Base-by-base conservation (phyloP, 2,797 vertebrate species). In the Sebastes miniatus region DNA sequence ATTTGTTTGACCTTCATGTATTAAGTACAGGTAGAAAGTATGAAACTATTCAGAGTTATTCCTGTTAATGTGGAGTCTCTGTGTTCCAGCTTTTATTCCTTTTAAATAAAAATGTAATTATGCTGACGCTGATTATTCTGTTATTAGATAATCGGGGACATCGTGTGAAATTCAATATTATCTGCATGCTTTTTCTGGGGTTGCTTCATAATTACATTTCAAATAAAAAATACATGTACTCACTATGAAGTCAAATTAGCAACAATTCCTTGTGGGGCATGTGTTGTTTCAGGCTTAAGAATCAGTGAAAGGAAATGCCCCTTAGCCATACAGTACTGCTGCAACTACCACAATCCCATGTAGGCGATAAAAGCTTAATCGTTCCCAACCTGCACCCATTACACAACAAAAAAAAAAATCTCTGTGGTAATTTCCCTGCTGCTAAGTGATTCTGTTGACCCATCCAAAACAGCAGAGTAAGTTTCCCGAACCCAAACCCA, bases 381-480 rank as follows among this genome's bases (percentile, higher is more conserved):
- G 22, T 20, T 16, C 16, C 62, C 39, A 71, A 81, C 18, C 59
- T 66, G 31, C 70, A 72, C 52, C n/a, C 20, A 63, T 39, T n/a
- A 69, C 6, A 50, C 18, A 43, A 59, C 3, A 16, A 66, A 10
- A 57, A 11, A 20, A 20, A 22, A 18, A 22, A 14, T 18, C 14
- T 67, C 12, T 39, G 39, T 36, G 43, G 50, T 73, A 9, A 59
- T 71, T 69, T 64, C 54, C 39, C 39, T 4, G 9, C 57, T 52
- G 22, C 31, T 84, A 66, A 77, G 68, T 79, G 69, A 68, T 78
- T 86, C 11, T 62, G 61, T 67, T 83, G 83, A 86, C 73, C 75
- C 69, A 62, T 75, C 80, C 36, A 69, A 78, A 85, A 78, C 39
- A 47, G 29, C 10, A 18, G 34, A 70, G 66, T 54, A 58, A 67